A percentile compares a stretch with the other conserved stretches of the same genome.
Conservation (phyloP, 2,888 invertebrate genomes). For the Aphodius sticticus region DNA sequence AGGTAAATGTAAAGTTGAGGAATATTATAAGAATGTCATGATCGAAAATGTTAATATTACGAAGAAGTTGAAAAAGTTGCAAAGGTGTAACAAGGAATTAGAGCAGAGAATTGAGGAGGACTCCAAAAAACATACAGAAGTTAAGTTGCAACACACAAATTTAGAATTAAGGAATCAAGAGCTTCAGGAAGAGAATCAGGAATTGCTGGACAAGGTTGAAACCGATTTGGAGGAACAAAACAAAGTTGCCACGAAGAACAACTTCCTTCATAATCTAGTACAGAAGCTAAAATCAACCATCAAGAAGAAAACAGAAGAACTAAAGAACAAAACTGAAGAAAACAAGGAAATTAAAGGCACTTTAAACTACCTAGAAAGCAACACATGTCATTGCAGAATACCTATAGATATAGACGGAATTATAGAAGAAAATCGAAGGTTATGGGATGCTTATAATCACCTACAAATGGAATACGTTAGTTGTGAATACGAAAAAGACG, state of each 20-base stretch:
- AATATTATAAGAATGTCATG: not conserved
- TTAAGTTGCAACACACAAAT: not conserved
- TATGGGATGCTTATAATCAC: slow-evolving; percentile 31
- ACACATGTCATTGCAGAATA: slow-evolving; percentile 23
- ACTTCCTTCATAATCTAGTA: not conserved
- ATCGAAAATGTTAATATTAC: not conserved
- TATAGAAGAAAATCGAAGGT: slow-evolving; percentile 30
- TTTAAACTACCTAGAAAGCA: not conserved
- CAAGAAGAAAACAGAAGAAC: not conserved
- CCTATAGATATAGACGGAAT: slow-evolving; percentile 25
- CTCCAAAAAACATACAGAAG: not conserved
- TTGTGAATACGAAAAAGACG: slow-evolving; percentile 25
- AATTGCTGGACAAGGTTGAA: not conserved
- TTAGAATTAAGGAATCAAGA: not conserved
- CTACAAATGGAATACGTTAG: slow-evolving; percentile 28
- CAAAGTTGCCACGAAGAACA: not conserved
- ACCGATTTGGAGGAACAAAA: not conserved
- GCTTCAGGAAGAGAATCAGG: not conserved
- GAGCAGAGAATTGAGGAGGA: not conserved
- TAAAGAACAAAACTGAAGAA: not conserved
- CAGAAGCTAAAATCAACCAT: not conserved
- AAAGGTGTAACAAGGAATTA: not conserved
- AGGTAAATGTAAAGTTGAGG: not conserved
- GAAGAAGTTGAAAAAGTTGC: not conserved
- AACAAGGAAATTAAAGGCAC: not conserved